These are phyloP conservation scores for Elanoides forficatus DNA, from an alignment of 2,113 vertebrate genomes.

Conservation along the genomic window DNA sequence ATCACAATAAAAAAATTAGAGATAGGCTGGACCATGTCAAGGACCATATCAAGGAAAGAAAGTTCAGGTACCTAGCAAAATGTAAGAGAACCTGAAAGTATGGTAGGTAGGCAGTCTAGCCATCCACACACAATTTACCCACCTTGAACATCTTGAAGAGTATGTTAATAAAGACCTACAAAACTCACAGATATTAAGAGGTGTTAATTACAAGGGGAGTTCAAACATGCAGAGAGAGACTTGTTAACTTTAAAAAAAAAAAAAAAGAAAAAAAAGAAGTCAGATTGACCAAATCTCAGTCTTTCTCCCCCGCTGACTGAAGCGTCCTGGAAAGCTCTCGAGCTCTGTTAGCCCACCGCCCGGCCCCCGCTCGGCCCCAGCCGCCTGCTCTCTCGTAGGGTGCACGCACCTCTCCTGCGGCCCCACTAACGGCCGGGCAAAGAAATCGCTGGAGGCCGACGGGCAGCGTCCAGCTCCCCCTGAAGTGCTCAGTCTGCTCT, in stretches of 20 bases:
- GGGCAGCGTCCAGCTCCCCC: background rate
- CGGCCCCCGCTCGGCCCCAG: fast-evolving
- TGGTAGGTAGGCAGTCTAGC: slow-evolving; percentile 34
- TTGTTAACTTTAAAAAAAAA: slow-evolving; percentile 50
- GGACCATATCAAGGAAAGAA: slow-evolving; percentile 69
- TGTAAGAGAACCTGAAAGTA: slow-evolving; percentile 35
- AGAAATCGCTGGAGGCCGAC: background rate
- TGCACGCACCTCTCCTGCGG: background rate
- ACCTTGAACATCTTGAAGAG: slow-evolving; percentile 19
- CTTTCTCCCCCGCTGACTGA: background rate
- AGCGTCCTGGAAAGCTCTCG: background rate
- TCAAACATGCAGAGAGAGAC: slow-evolving; percentile 48
- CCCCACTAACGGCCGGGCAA: background rate
- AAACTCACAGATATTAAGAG: slow-evolving; percentile 58
- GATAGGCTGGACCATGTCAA: slow-evolving; percentile 76
- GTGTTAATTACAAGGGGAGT: slow-evolving; percentile 43
- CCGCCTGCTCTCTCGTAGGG: background rate
- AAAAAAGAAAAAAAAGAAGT: background rate
- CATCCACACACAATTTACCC: slow-evolving; percentile 10
- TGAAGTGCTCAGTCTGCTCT: background rate
- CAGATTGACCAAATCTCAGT: background rate
- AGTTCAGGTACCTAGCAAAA: slow-evolving; percentile 49
- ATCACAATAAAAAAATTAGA: slow-evolving; percentile 75
- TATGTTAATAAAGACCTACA: slow-evolving; percentile 37
- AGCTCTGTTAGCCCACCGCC: background rate